Evolutionary conservation across 2,113 vertebrate species (phyloP).

Genomic region (Prochilodus magdalenae): DNA sequence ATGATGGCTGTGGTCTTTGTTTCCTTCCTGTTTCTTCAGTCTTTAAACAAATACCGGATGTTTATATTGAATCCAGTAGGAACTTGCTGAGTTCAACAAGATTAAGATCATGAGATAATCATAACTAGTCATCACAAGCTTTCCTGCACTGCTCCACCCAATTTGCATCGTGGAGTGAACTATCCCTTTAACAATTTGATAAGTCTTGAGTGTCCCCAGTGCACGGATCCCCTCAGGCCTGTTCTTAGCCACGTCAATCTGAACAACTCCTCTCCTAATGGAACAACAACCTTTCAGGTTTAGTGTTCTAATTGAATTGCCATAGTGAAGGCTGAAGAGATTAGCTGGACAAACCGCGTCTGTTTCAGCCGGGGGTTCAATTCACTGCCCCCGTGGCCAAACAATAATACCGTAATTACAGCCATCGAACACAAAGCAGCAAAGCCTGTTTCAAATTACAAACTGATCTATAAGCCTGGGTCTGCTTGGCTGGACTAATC

Average conservation of each 20-base stretch:
- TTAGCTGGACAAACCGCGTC: slow-evolving; percentile 48
- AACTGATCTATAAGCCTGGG: neutral
- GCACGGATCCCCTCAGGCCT: slow-evolving; percentile 33
- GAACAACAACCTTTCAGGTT: slow-evolving; percentile 70
- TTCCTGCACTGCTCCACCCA: neutral
- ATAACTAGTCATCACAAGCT: neutral
- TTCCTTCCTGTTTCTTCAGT: too few relatives aligned
- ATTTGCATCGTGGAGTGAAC: neutral
- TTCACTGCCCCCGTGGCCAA: slow-evolving; percentile 29
- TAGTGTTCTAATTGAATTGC: slow-evolving; percentile 67
- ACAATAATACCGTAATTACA: slow-evolving; percentile 22
- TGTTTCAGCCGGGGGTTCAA: slow-evolving; percentile 31
- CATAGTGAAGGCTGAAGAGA: slow-evolving; percentile 39
- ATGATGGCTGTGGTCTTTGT: too few relatives aligned
- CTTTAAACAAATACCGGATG: too few relatives aligned
- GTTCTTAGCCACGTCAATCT: slow-evolving; percentile 21
- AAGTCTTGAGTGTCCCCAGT: neutral
- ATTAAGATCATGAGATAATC: neutral
- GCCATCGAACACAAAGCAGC: neutral
- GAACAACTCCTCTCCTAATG: slow-evolving; percentile 52
- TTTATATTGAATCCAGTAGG: too few relatives aligned
- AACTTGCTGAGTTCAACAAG: too few relatives aligned
- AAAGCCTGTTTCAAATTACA: slow-evolving; percentile 32
- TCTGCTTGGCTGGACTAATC: neutral
- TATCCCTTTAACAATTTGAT: neutral